phyloP scores from a whole-genome alignment of 30 jellyfish, hydroid and myxozoan genomes.

The Rhopilema esculentum region DNA sequence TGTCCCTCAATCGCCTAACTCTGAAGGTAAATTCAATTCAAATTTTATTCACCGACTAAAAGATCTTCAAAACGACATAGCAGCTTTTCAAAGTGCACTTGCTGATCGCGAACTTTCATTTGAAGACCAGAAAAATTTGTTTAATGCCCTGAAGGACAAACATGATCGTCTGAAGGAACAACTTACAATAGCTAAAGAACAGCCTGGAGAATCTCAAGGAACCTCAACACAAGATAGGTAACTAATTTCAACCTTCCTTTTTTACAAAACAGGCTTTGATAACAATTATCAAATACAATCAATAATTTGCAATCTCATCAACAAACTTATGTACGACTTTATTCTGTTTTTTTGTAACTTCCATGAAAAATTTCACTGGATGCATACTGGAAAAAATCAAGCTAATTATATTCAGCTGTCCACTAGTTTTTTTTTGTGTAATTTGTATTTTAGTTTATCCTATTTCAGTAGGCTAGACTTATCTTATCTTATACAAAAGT shows the following conservation, averaged over 20 bases:
- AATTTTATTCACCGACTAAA: conserved; percentile 40
- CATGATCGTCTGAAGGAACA: conserved; percentile 66
- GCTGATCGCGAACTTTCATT: conserved; percentile 72
- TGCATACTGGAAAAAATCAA: no score
- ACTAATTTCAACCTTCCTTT: background rate
- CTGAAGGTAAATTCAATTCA: background rate
- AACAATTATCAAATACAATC: background rate
- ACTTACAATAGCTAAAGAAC: conserved; percentile 4
- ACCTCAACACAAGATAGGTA: conserved; percentile 36
- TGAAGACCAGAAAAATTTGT: conserved; percentile 67
- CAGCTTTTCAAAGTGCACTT: conserved; percentile 75
- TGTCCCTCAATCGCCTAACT: background rate
- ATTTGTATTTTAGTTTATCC: no score
- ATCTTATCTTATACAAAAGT: no score
- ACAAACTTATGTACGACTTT: no score
- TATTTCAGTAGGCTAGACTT: no score
- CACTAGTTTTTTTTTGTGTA: no score
- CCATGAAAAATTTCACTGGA: no score
- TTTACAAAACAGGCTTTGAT: background rate
- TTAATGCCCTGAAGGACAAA: conserved; percentile 80
- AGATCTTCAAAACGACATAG: conserved; percentile 70
- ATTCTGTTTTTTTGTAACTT: no score
- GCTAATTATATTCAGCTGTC: no score
- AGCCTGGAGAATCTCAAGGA: conserved; percentile 27
- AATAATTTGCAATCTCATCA: no score